Evolutionary conservation across 2,888 invertebrate species (phyloP).

Genomic region (Autographa gamma): DNA sequence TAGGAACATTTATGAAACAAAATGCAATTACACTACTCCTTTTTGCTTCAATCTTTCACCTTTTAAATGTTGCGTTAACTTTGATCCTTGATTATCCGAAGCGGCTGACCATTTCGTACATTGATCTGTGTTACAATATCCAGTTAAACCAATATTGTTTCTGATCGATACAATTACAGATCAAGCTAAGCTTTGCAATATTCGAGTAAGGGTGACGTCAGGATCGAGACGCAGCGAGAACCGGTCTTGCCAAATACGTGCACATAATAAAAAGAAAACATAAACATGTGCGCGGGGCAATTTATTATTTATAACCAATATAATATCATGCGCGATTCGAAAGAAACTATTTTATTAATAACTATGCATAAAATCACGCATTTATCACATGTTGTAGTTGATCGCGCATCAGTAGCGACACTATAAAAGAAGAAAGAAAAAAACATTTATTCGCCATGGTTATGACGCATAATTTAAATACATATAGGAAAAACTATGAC

Average conservation of each 20-base stretch:
- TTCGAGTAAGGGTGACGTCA: background rate
- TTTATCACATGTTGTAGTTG: background rate
- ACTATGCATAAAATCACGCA: background rate
- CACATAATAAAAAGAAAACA: slow-evolving; percentile 3
- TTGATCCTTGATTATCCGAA: background rate
- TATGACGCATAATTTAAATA: too few relatives aligned
- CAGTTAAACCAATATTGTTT: background rate
- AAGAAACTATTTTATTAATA: background rate
- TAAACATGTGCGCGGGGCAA: background rate
- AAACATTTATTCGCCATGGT: too few relatives aligned
- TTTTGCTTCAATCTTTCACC: background rate
- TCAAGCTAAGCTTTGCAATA: background rate
- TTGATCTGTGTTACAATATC: background rate
- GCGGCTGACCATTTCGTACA: background rate
- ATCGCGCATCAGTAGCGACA: background rate
- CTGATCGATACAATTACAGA: background rate
- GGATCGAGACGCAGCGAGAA: background rate
- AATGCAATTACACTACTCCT: background rate
- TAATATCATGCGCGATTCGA: background rate
- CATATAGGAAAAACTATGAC: too few relatives aligned
- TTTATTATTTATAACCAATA: background rate
- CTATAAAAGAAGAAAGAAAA: too few relatives aligned
- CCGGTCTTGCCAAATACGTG: slow-evolving; percentile 8
- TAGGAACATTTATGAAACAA: background rate
- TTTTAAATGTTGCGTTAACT: background rate